phyloP scores from a whole-genome alignment of 2,113 vertebrate genomes.

The Centrocercus urophasianus region DNA sequence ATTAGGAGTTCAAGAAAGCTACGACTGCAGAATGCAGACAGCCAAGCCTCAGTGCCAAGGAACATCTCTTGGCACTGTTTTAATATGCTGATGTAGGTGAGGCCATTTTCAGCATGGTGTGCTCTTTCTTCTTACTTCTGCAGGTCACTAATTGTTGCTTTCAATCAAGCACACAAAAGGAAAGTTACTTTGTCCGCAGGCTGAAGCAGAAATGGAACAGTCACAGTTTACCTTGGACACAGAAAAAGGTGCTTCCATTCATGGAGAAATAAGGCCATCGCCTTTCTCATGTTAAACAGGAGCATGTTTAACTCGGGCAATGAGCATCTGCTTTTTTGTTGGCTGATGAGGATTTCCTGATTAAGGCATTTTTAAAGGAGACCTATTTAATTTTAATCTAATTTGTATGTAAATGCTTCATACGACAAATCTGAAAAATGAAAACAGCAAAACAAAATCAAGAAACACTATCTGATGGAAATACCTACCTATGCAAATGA shows the following conservation, averaged over 20 bases:
- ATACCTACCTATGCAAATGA: background rate
- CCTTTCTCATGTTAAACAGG: background rate
- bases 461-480: background rate
- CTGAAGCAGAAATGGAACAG: background rate
- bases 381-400: background rate
- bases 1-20: background rate
- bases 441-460: background rate
- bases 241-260: background rate
- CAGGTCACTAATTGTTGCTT: background rate
- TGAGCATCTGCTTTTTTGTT: background rate
- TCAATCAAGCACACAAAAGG: background rate
- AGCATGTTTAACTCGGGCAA: background rate
- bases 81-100: background rate
- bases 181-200: background rate
- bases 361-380: background rate
- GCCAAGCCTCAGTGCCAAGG: rapidly evolving
- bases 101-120: background rate
- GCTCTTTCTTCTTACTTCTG: background rate
- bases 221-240: background rate
- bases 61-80: background rate
- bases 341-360: background rate
- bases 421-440: background rate
- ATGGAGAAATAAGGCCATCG: background rate
- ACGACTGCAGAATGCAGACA: background rate
- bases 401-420: background rate